A percentile compares a stretch with the other conserved stretches of the same genome.
phyloP scores from a whole-genome alignment of 2,888 invertebrate genomes.

The Leuctra nigra region DNA sequence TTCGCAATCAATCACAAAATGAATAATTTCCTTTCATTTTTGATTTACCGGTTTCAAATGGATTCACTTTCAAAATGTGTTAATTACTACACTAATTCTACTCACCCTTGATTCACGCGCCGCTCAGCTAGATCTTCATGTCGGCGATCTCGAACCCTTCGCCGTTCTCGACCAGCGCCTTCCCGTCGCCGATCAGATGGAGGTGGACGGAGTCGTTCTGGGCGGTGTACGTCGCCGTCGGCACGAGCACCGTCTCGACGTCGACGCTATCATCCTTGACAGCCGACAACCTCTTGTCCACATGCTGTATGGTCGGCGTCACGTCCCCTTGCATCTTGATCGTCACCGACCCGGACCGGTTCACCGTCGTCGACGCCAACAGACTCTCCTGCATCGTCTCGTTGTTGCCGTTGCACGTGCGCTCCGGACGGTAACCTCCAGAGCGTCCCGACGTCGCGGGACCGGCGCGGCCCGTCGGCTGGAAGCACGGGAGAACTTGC shows the following conservation, averaged over 20 bases:
- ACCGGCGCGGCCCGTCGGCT: conserved; percentile 35
- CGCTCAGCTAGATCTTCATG: background rate
- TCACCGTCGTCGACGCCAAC: conserved; percentile 37
- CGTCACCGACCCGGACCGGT: conserved; percentile 27
- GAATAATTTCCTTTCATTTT: no score
- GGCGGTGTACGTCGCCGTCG: conserved; percentile 26
- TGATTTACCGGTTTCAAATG: no score
- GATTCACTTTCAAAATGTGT: no score
- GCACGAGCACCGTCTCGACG: conserved; percentile 50
- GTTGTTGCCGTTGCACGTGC: conserved; percentile 64
- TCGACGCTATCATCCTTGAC: conserved; percentile 49
- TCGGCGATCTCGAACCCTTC: conserved; percentile 5
- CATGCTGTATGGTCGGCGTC: conserved; percentile 51
- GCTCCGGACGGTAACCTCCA: conserved; percentile 52
- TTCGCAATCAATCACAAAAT: no score
- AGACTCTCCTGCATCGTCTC: conserved; percentile 62
- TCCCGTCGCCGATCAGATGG: conserved; percentile 19
- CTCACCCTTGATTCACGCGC: background rate
- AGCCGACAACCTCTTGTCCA: conserved; percentile 25
- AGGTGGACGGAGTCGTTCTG: conserved; percentile 26
- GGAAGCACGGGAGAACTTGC: conserved; percentile 52
- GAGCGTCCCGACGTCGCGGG: conserved; percentile 21
- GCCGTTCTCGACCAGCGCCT: background rate
- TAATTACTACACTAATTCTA: no score
- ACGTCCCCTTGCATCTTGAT: conserved; percentile 30